A percentile compares a stretch with the other conserved stretches of the same genome.
phyloP scores from a whole-genome alignment of 2,888 invertebrate species.

The Celastrina argiolus region DNA sequence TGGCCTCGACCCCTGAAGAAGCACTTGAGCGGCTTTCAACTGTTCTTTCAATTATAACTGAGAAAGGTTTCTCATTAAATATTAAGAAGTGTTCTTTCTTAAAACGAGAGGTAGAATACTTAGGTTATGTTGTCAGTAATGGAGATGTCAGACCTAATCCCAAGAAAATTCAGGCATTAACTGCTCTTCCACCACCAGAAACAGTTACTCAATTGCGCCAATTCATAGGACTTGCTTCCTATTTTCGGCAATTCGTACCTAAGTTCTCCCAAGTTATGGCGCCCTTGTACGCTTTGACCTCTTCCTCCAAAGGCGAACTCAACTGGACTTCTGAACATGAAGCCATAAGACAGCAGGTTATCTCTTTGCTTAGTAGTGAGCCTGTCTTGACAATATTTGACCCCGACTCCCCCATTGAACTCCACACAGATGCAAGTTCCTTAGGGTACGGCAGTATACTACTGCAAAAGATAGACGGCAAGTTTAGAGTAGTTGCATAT shows the following conservation, averaged over 20 bases:
- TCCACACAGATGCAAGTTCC: constrained; percentile 35
- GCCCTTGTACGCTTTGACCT: not conserved
- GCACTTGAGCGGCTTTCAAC: not conserved
- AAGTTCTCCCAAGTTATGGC: constrained; percentile 24
- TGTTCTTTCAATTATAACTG: not conserved
- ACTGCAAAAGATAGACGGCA: constrained; percentile 20
- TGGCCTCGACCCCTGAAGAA: not conserved
- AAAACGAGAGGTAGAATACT: not conserved
- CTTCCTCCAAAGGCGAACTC: constrained; percentile 29
- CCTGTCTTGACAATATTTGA: constrained; percentile 34
- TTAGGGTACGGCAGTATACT: constrained; percentile 32
- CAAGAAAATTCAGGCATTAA: not conserved
- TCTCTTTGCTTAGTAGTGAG: constrained; percentile 26
- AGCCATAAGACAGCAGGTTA: constrained; percentile 25
- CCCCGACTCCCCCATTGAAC: constrained; percentile 28
- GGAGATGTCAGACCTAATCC: not conserved
- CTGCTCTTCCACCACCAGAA: constrained; percentile 21
- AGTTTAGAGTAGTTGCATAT: constrained; percentile 26
- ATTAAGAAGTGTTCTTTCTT: not conserved
- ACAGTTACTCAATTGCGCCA: constrained; percentile 26
- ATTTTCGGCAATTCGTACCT: constrained; percentile 29
- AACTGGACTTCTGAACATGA: constrained; percentile 32
- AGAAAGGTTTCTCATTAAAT: constrained; percentile 2
- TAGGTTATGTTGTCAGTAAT: not conserved
- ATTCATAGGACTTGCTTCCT: constrained; percentile 29